Base-by-base conservation (phyloP, 2,797 vertebrate genomes). In the Cygnus olor region DNA sequence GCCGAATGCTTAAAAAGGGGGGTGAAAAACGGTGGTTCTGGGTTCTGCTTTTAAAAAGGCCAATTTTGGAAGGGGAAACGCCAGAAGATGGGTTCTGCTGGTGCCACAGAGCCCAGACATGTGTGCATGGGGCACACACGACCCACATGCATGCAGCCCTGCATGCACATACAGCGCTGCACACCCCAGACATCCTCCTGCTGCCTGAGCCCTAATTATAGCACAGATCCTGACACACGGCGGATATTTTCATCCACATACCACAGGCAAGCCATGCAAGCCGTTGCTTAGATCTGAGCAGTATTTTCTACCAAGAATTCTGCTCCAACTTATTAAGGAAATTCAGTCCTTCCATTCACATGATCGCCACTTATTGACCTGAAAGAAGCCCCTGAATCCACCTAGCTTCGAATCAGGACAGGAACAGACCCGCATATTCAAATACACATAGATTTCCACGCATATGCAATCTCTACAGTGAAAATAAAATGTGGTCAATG, bases 301-400 rank as follows among this genome's bases (percentile, higher is more conserved):
- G 76, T 15, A 22, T 74, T 97, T 91, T 80, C 38, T 10, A 25
- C 5, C 44, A 61, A 63, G 80, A 25, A 81, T 96, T 94, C 91
- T 64, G 32, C 63, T 73, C 45, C 89, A 95, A 96, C 66, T 96
- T 95, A 91, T 85, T 53, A 7, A 22, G 54, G 42, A 73, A 89
- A 95, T 81, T 76, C 77, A 5, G 78, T 19, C 36, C 70, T 22
- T 49, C 80, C 66, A 42, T 57, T 22, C 53, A 1, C 63, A 25
- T 5, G 6, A 7, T 7, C 14, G 60, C 14, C 74, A 21, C 45
- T 60, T 22, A 0, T 19, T 1, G 87, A 40, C 64, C 88, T 25
- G 49, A 10, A 11, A 61, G 54, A 53, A 91, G 45, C 47, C 32
- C 5, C 88, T 19, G 56, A 49, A 68, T 10, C 25, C 56, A 4